Evolutionary conservation across 2,797 vertebrate species (phyloP).

Genomic region (Yasuhikotakia modesta): DNA sequence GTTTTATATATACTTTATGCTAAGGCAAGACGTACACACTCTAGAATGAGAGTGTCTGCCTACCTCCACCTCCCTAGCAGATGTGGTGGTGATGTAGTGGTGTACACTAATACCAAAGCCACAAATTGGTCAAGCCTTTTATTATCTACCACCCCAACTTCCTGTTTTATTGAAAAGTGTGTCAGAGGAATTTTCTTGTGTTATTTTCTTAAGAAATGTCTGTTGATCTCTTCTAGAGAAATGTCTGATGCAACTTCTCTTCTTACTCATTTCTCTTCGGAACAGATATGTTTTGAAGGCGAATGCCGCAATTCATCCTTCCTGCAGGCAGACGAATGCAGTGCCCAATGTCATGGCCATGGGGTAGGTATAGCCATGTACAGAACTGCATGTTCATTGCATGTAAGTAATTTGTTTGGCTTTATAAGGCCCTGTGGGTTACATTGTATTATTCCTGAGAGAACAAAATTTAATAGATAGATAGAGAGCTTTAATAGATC

Average conservation of each 20-base stretch:
- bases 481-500: neutral
- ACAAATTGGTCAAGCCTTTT: neutral
- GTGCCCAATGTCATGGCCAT: constrained; percentile 85
- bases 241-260: constrained; percentile 1
- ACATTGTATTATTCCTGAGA: neutral
- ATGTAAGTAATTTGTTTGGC: neutral
- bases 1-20: too few relatives aligned
- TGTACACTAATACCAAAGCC: neutral
- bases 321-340: constrained; percentile 85
- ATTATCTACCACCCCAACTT: neutral
- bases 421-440: neutral
- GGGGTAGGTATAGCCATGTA: constrained; percentile 79
- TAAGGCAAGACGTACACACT: too few relatives aligned
- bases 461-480: too few relatives aligned
- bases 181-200: neutral
- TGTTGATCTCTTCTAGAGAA: too few relatives aligned
- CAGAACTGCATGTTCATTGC: neutral
- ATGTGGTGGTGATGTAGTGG: too few relatives aligned
- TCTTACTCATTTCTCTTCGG: constrained; percentile 5
- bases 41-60: too few relatives aligned
- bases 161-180: neutral
- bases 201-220: neutral
- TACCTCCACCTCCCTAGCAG: neutral
- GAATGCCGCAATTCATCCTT: constrained; percentile 91
- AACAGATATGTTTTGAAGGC: constrained; percentile 94